Evolutionary conservation across 2,113 vertebrate genomes (phyloP).

Genomic region (Saguinus imperator): DNA sequence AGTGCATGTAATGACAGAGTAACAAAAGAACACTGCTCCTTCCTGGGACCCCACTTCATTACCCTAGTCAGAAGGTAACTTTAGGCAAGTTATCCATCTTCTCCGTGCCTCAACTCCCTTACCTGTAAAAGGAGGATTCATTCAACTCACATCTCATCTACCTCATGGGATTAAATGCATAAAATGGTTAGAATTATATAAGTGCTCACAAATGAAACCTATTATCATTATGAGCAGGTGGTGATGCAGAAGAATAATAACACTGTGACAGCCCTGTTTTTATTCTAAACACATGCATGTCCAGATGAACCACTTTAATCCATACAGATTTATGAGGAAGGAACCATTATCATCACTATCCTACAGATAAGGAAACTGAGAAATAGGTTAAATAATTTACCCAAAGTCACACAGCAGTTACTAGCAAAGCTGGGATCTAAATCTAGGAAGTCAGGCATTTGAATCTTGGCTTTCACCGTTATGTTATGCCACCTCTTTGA

Average conservation of each 20-base stretch:
- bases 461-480: not conserved
- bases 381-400: not conserved
- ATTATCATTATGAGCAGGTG: not conserved
- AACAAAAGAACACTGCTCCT: not conserved
- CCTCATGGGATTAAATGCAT: not conserved
- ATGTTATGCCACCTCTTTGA: not conserved
- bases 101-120: not conserved
- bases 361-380: not conserved
- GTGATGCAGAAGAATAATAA: not conserved
- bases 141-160: not conserved
- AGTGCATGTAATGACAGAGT: too few relatives aligned
- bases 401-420: not conserved
- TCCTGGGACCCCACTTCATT: not conserved
- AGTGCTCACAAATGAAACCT: not conserved
- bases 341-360: not conserved
- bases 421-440: not conserved
- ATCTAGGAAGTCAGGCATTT: not conserved
- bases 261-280: not conserved
- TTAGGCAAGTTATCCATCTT: not conserved
- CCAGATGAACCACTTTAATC: not conserved
- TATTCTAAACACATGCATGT: not conserved
- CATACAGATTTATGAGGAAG: not conserved
- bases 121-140: not conserved
- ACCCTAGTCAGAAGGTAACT: not conserved
- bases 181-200: not conserved